A percentile compares a stretch with the other conserved stretches of the same genome.
Conservation (phyloP, 2,113 vertebrate genomes). For the Orientallactaga bullata region DNA sequence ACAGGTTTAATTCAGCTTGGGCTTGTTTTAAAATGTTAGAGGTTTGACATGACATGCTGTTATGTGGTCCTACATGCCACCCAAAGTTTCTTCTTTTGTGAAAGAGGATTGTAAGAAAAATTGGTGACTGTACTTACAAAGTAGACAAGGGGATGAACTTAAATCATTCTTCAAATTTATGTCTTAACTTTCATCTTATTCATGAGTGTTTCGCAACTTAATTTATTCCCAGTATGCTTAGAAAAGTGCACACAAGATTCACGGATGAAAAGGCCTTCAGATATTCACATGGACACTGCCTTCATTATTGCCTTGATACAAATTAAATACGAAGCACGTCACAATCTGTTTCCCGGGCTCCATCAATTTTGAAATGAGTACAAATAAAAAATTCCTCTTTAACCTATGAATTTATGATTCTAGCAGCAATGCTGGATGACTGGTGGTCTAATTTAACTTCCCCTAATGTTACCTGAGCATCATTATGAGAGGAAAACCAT, state of each 20-base stretch:
- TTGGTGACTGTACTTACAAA: background rate
- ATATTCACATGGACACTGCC: background rate
- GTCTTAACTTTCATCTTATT: slow-evolving; percentile 51
- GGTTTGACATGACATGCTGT: background rate
- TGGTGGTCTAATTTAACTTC: background rate
- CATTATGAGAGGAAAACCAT: background rate
- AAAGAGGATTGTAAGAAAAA: slow-evolving; percentile 38
- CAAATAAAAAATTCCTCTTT: slow-evolving; percentile 16
- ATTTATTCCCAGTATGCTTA: slow-evolving; percentile 10
- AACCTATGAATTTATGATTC: background rate
- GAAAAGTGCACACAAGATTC: background rate
- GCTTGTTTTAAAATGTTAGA: slow-evolving; percentile 7
- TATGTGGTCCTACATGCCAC: background rate
- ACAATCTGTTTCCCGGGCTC: background rate
- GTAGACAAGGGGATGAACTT: background rate
- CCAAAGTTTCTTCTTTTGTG: background rate
- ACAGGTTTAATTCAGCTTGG: background rate
- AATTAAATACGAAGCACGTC: slow-evolving; percentile 7
- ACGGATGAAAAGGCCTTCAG: slow-evolving; percentile 26
- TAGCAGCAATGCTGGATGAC: background rate
- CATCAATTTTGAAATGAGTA: slow-evolving; percentile 36
- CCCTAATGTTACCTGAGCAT: background rate
- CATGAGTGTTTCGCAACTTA: background rate
- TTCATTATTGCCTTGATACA: slow-evolving; percentile 23
- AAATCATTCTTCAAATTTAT: slow-evolving; percentile 41